Base-by-base conservation (phyloP, 1,140 invertebrate species). In the Drosophila hydei region DNA sequence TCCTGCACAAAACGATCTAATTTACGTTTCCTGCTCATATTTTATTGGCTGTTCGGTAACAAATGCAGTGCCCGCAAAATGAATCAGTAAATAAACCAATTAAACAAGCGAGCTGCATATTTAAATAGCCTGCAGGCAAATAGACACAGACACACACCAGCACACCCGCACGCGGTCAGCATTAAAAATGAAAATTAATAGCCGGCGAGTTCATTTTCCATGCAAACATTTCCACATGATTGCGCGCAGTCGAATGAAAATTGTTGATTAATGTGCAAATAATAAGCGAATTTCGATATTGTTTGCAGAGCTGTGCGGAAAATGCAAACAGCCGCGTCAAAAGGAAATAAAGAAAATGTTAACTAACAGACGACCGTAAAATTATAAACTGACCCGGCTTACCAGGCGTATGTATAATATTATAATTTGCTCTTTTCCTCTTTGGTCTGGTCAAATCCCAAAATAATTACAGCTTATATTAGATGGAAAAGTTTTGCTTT, bases 181-280 rank as follows among this genome's bases (percentile, higher is more conserved):
- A 30, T 58, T 65, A 30, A 60, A 87, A 80, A 87, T 69, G 58
- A 69, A 81, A 80, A 85, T 87, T 71, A 85, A 85, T 87, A 67
- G 47, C 59, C 30, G 16, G 6, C 47, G 56, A 87, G 52, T 62
- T 59, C 50, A 64, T 62, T 87, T 69, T 72, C 60, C 65, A 71
- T 55, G 68, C 73, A 65, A 50, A 71, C 56, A 69, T 81, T 87
- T 87, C 60, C 81, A 77, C 83, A 60, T 78, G 59, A 88, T 75
- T 87, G 74, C 59, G 38, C 74, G 8, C 61, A 36, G 43, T 48
- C 40, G 54, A 62, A 69, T 75, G 62, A 48, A 75, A 77, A 81
- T 84, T 60, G 67, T 68, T 87, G 81, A 84, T 84, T 84, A 87
- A 87, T 84, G 81, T 61, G 59, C 62, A 63, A 33, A 42, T 52